These are phyloP conservation scores for Drosophila tropicalis DNA, from an alignment of 1,140 invertebrate species.

Conservation along the genomic window DNA sequence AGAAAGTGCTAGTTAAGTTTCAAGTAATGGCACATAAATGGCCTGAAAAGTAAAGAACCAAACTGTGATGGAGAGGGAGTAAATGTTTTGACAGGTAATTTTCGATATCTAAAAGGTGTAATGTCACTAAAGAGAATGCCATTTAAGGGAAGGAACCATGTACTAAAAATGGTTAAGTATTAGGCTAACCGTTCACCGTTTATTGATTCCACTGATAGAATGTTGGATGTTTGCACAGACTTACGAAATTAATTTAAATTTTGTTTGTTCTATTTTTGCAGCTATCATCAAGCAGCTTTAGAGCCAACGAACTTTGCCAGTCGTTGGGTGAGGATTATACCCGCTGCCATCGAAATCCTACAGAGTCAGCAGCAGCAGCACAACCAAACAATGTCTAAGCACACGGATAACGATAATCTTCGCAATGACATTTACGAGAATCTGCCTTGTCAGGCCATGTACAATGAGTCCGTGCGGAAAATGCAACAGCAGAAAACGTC, in stretches of 20 bases:
- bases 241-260: too few species aligned
- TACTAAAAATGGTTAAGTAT: not conserved
- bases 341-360: slow-evolving; percentile 30
- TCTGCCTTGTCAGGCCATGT: slow-evolving; percentile 82
- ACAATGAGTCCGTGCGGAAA: slow-evolving; percentile 81
- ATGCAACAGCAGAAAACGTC: slow-evolving; percentile 70
- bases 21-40: slow-evolving; percentile 41
- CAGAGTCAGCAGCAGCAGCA: slow-evolving; percentile 5
- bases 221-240: too few species aligned
- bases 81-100: slow-evolving; percentile 44
- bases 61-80: slow-evolving; percentile 3
- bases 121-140: slow-evolving; percentile 38
- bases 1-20: slow-evolving; percentile 57
- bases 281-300: not conserved
- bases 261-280: slow-evolving; percentile 37
- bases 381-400: slow-evolving; percentile 73
- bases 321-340: slow-evolving; percentile 46
- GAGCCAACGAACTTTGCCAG: slow-evolving; percentile 45
- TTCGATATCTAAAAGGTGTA: slow-evolving; percentile 38
- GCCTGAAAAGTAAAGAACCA: slow-evolving; percentile 8
- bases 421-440: slow-evolving; percentile 83
- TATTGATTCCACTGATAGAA: too few species aligned
- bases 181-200: not conserved
- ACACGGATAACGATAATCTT: slow-evolving; percentile 81
- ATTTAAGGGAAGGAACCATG: slow-evolving; percentile 5